Base-by-base conservation (phyloP, 2,888 invertebrate genomes). In the Chalcis sispes region DNA sequence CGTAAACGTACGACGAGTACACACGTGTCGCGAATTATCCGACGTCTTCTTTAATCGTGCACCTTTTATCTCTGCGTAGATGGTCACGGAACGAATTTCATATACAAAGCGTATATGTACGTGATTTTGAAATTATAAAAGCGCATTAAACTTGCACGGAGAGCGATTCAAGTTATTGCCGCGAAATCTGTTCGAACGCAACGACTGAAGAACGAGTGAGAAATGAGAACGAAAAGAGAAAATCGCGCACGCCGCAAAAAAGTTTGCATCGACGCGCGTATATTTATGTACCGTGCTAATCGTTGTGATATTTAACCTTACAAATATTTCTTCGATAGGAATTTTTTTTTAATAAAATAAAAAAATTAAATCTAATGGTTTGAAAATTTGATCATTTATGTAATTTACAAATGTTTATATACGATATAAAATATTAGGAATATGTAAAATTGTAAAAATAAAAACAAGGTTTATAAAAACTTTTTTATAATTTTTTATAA, bases 211-310 rank as follows among this genome's bases (percentile, higher is more conserved):
- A 61, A 36, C 18, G 25, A 42, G 4, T 15, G 54, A 52, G 52
- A 62, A 74, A 67, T 54, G 72, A 66, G 72, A 59, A 73, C 72
- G 52, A 52, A 29, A 58, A 36, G 61, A 74, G 73, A 67, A 67
- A 72, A 64, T 64, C 29, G 23, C 15, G 52, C 20, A 36, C 36
- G 36, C 25, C 36, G 65, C 54, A 54, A 59, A 72, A 58, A 40
- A 7, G 54, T 50, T 5, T 8, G 20, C 50, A 20, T 5, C 15
- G 50, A 50, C 50, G 18, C 20, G 18, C 20, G 4, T 46, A 15
- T 46, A n/a, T 46, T n/a, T 46, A 46, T 46, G n/a, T 50, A 20
- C 10, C 5, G 2, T n/a, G n/a, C n/a, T n/a, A n/a, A n/a, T n/a
- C n/a, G n/a, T n/a, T n/a, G n/a, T 18, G 20, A 20, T 50, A 50